These are phyloP conservation scores for Pinna nobilis DNA, from an alignment of 1,140 invertebrate species.

Conservation along the genomic window DNA sequence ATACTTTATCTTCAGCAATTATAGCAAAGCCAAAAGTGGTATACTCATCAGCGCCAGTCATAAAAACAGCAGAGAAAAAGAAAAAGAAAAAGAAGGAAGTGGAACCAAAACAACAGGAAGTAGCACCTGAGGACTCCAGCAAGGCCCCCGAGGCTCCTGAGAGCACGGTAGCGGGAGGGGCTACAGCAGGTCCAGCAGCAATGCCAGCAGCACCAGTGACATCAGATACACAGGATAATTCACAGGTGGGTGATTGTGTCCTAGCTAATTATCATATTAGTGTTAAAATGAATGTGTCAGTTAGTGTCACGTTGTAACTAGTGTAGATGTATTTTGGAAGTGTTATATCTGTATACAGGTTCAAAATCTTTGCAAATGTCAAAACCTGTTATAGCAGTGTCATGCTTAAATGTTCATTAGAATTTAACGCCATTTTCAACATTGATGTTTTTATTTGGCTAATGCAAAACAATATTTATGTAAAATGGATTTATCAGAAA, in stretches of 20 bases:
- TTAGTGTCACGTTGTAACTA: neutral
- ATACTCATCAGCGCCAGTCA: constrained; percentile 65
- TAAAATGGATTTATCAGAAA: too few species aligned
- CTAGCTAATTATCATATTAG: neutral
- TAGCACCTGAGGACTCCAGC: neutral
- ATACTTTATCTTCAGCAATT: neutral
- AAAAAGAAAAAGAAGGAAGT: constrained; percentile 78
- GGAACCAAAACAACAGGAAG: constrained; percentile 19
- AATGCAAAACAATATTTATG: too few species aligned
- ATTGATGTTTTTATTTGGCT: too few species aligned
- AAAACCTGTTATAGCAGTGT: too few species aligned
- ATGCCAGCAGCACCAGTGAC: neutral
- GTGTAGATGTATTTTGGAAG: neutral
- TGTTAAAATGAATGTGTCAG: neutral
- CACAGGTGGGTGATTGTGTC: neutral
- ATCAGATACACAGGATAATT: neutral
- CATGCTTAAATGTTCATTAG: too few species aligned
- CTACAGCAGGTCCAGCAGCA: neutral
- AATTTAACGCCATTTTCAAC: too few species aligned
- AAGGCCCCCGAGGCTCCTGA: constrained; percentile 3
- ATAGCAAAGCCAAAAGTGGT: constrained; percentile 69
- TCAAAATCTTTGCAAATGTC: too few species aligned
- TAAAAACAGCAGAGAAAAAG: constrained; percentile 58
- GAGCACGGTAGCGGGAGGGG: constrained; percentile 20
- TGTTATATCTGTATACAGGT: neutral